phyloP scores from a whole-genome alignment of 2,113 vertebrate genomes.

The Piprites chloris region DNA sequence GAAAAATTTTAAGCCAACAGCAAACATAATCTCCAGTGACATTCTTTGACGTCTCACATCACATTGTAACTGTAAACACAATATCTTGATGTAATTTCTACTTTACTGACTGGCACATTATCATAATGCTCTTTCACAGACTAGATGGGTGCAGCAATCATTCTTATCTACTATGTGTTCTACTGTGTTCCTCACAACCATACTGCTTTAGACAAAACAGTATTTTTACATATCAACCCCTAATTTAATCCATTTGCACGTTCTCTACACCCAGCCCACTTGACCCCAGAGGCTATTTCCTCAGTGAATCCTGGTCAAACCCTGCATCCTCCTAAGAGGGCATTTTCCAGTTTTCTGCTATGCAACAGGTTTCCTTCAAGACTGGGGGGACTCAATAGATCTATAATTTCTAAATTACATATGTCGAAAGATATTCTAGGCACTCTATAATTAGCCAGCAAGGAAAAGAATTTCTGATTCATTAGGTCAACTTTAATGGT shows the following conservation, averaged over 20 bases:
- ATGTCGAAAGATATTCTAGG: conserved; percentile 57
- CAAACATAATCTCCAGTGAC: background rate
- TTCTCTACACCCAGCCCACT: background rate
- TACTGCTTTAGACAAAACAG: background rate
- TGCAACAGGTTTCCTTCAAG: conserved; percentile 39
- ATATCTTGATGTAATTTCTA: background rate
- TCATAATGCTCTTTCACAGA: background rate
- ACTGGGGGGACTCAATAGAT: background rate
- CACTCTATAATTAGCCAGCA: conserved; percentile 63
- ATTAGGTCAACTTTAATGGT: conserved; percentile 71
- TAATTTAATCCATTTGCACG: background rate
- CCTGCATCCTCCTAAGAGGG: background rate
- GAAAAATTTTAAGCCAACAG: background rate
- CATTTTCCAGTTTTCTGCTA: background rate
- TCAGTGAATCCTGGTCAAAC: background rate
- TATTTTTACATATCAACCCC: background rate
- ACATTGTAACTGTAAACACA: background rate
- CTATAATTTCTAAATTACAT: conserved; percentile 64
- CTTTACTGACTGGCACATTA: background rate
- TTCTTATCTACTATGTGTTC: background rate
- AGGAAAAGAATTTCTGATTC: conserved; percentile 72
- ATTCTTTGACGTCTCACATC: background rate
- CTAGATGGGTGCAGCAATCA: background rate
- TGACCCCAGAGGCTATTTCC: background rate
- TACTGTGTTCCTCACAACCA: background rate